Conservation (phyloP, 1,140 invertebrate species). For the Drosophila paulistorum region DNA sequence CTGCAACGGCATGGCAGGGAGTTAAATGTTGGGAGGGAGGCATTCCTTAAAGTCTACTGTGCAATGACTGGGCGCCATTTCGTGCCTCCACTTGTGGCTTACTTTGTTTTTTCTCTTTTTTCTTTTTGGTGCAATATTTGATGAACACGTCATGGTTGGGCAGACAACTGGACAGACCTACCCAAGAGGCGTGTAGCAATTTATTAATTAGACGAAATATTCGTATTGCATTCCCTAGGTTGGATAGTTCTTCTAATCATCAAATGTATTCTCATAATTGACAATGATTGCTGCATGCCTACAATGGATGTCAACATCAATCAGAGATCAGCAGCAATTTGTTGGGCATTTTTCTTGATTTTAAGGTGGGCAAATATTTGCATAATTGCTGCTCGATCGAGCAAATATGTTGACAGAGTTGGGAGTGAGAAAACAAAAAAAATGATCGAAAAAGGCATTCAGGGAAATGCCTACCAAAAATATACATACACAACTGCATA, state of each 20-base stretch:
- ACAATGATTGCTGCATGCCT: constrained; percentile 29
- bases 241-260: constrained; percentile 7
- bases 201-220: constrained; percentile 57
- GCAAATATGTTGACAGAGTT: constrained; percentile 33
- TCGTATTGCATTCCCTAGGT: background rate
- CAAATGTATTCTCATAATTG: constrained; percentile 16
- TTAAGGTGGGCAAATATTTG: constrained; percentile 74
- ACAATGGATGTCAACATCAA: constrained; percentile 63
- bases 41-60: constrained; percentile 14
- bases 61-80: constrained; percentile 52
- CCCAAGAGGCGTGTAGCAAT: constrained; percentile 52
- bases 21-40: constrained; percentile 1
- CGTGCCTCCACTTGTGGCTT: constrained; percentile 14
- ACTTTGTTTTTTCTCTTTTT: background rate
- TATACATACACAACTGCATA: constrained; percentile 36
- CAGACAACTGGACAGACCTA: constrained; percentile 32
- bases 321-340: constrained; percentile 70
- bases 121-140: constrained; percentile 63
- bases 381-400: constrained; percentile 72
- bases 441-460: constrained; percentile 19
- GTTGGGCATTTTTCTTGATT: constrained; percentile 60
- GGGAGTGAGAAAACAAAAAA: constrained; percentile 25
- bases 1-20: constrained; percentile 14
- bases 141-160: constrained; percentile 74
- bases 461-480: constrained; percentile 63